These are phyloP conservation scores for Mycogona germanica DNA, from an alignment of 2,888 invertebrate species.

Conservation along the genomic window DNA sequence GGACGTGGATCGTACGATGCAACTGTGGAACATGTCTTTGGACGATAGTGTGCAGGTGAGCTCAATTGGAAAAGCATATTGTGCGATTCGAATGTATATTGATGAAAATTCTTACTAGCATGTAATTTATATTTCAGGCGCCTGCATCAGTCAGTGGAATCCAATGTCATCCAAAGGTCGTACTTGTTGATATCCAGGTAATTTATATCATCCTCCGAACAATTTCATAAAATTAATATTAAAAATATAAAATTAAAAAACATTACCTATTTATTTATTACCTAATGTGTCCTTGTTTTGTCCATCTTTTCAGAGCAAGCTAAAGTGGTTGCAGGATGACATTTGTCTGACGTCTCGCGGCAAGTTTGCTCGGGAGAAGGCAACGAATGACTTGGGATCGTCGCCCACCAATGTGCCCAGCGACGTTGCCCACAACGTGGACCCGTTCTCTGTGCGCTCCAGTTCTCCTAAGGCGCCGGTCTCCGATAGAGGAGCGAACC, in stretches of 20 bases:
- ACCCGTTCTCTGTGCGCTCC: no score
- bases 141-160: not conserved
- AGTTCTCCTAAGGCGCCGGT: no score
- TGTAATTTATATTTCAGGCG: not conserved
- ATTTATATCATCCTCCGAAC: not conserved
- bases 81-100: not conserved
- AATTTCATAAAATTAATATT: no score
- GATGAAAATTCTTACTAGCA: not conserved
- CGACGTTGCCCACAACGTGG: no score
- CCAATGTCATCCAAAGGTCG: not conserved
- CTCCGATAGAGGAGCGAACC: no score
- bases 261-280: no score
- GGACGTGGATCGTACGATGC: not conserved
- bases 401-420: no score
- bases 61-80: not conserved
- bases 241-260: no score
- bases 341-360: no score
- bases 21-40: not conserved
- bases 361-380: no score
- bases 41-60: not conserved
- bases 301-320: not conserved
- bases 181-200: not conserved
- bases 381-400: no score
- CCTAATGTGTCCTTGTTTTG: no score
- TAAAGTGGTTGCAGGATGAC: conserved; percentile 9